These are phyloP conservation scores for Trypoxylus dichotomus DNA, from an alignment of 1,140 invertebrate species.

Conservation along the genomic window DNA sequence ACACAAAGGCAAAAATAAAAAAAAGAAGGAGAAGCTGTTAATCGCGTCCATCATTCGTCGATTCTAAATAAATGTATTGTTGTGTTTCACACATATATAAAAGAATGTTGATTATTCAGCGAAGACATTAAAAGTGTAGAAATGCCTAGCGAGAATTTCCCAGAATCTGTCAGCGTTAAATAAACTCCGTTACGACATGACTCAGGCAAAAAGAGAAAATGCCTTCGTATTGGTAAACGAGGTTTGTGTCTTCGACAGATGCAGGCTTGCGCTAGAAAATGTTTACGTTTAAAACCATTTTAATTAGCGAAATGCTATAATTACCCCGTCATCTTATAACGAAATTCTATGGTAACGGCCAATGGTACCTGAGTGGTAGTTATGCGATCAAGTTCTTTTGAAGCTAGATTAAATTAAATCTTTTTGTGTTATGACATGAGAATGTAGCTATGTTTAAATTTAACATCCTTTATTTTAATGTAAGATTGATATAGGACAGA, in stretches of 20 bases:
- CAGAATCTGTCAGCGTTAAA: neutral
- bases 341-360: too few relatives aligned
- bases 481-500: too few relatives aligned
- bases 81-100: neutral
- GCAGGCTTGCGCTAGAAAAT: neutral
- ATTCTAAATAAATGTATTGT: neutral
- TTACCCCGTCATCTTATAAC: neutral
- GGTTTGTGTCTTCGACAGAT: too few relatives aligned
- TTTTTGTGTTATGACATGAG: too few relatives aligned
- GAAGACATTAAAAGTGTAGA: neutral
- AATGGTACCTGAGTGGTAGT: too few relatives aligned
- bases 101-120: neutral
- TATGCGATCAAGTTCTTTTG: too few relatives aligned
- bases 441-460: too few relatives aligned
- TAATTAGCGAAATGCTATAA: neutral
- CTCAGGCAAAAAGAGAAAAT: neutral
- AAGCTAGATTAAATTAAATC: too few relatives aligned
- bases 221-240: neutral
- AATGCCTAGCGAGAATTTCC: neutral
- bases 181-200: neutral
- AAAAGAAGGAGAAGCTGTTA: too few relatives aligned
- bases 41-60: too few relatives aligned
- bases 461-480: too few relatives aligned
- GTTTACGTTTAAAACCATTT: neutral
- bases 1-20: too few relatives aligned